Evolutionary conservation across 2,113 vertebrate species (phyloP).

Genomic region (Cyanistes caeruleus): DNA sequence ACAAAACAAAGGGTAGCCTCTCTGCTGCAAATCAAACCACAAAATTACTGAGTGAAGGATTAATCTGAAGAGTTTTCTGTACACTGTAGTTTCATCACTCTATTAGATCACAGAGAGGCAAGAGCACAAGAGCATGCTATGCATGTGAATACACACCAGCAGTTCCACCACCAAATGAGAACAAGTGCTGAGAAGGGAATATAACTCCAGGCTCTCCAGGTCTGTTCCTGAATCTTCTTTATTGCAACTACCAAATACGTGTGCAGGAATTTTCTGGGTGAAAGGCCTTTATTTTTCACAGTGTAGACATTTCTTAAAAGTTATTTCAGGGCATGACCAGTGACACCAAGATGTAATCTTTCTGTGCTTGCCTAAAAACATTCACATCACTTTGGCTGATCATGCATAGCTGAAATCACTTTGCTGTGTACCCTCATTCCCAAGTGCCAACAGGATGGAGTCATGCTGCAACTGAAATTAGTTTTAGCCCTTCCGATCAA

Average conservation of each 20-base stretch:
- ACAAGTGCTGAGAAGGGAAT: background rate
- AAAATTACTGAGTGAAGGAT: background rate
- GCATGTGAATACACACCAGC: background rate
- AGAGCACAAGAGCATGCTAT: background rate
- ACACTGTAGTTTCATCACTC: background rate
- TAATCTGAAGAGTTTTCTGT: background rate
- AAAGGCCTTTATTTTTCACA: constrained; percentile 30
- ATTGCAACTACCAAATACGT: background rate
- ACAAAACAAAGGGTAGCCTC: background rate
- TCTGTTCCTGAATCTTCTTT: background rate
- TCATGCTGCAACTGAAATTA: constrained; percentile 21
- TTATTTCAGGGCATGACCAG: background rate
- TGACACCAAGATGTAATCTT: background rate
- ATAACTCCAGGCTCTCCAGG: background rate
- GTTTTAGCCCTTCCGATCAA: constrained; percentile 26
- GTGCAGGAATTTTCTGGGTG: background rate
- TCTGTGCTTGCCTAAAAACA: constrained; percentile 17
- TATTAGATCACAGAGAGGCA: background rate
- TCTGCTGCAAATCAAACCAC: background rate
- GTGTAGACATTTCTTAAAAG: background rate
- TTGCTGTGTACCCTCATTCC: background rate
- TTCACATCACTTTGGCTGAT: background rate
- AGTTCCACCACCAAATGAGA: background rate
- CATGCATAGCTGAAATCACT: background rate
- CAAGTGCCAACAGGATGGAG: constrained; percentile 5